Evolutionary conservation across 1,140 invertebrate genomes (phyloP).

Genomic region (Drosophila rhopaloa): DNA sequence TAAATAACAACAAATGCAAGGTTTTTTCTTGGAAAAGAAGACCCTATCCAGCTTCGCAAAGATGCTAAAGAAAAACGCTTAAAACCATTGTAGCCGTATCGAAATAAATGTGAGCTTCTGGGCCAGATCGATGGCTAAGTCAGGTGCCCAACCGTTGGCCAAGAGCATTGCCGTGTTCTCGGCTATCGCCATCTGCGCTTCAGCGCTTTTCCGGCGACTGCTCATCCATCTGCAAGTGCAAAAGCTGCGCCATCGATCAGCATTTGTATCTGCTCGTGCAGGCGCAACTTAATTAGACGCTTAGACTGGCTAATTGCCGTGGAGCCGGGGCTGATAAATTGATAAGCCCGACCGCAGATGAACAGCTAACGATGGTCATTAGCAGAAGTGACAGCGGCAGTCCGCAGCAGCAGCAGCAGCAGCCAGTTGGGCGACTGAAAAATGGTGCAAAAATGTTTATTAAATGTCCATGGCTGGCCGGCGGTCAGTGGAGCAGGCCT

Average conservation of each 20-base stretch:
- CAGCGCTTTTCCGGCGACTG: background rate
- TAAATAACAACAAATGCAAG: too few relatives aligned
- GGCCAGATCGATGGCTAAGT: background rate
- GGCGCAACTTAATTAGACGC: slow-evolving; percentile 80
- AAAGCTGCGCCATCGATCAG: slow-evolving; percentile 60
- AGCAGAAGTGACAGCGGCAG: slow-evolving; percentile 50
- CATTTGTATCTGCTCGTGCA: slow-evolving; percentile 58
- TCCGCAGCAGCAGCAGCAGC: slow-evolving; percentile 24
- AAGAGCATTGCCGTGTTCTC: slow-evolving; percentile 7
- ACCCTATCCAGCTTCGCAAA: too few relatives aligned
- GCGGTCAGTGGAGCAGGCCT: slow-evolving; percentile 48
- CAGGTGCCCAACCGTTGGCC: background rate
- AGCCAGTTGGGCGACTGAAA: slow-evolving; percentile 49
- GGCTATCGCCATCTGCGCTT: slow-evolving; percentile 3
- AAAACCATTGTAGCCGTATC: background rate
- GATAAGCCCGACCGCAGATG: slow-evolving; percentile 74
- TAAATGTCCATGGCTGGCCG: slow-evolving; percentile 68
- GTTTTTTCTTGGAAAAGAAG: too few relatives aligned
- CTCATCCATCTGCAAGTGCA: slow-evolving; percentile 8
- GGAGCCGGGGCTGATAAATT: slow-evolving; percentile 63
- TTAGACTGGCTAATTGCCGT: slow-evolving; percentile 73
- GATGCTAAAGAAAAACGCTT: too few relatives aligned
- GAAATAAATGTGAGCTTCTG: background rate
- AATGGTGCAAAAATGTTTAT: slow-evolving; percentile 80
- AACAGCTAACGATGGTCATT: slow-evolving; percentile 80